Base-by-base conservation (phyloP, 2,113 vertebrate species). In the Malurus cyaneus region DNA sequence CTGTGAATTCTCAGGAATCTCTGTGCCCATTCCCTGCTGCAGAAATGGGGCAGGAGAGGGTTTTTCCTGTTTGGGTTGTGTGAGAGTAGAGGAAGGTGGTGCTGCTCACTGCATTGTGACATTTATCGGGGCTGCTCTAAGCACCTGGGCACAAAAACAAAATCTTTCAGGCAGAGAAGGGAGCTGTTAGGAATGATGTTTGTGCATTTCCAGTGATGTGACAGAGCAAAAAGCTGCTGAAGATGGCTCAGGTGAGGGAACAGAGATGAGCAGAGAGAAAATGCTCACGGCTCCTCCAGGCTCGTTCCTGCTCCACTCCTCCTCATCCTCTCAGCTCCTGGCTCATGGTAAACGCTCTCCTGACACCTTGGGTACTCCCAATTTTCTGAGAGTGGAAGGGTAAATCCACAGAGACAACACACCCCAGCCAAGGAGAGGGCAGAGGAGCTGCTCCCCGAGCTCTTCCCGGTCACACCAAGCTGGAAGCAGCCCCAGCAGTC, bases 251-350 rank as follows among this genome's bases (percentile, higher is more conserved):
- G 80, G 46, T 19, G 34, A 73, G 47, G 53, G 70, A 67, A 6
- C 23, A 88, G 70, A 95, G 62, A 2, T 53, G 70, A 39, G 39
- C 76, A 73, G 67, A 69, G 26, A 21, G 52, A 54, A 77, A 66
- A 25, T 34, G 12, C 1, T 2, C 3, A 2, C 0, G 0, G 49
- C 26, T 56, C n/a, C 53, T 34, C 49, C 50, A 57, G 56, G 60
- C 50, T 69, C 46, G 36, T 71, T 64, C 47, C n/a, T 74, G 57
- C 62, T 80, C 26, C 46, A 36, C 28, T 87, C 53, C 28, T 87
- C 53, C 61, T 74, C 74, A 64, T n/a, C 47, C 52, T 41, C 49
- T 59, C 32, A 24, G 3, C 42, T 85, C 56, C 57, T 64, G 89
- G 39, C 39, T 39, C 39, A 39, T 39, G 39, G 39, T 39, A 39